Evolutionary conservation across 2,888 invertebrate genomes (phyloP).

Genomic region (Exocentrus adspersus): DNA sequence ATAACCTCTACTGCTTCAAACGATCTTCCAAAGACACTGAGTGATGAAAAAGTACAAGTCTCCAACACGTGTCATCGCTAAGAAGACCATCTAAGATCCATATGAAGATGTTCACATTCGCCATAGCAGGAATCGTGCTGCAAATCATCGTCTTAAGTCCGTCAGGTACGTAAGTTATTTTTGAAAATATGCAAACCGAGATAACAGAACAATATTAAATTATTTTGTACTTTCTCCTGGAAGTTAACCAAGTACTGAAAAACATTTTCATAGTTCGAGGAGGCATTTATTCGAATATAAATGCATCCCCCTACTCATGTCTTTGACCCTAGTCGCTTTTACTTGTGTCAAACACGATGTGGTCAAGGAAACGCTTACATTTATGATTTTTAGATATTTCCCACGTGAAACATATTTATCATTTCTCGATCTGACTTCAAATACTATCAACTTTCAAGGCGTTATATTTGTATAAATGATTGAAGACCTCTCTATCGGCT

Average conservation of each 20-base stretch:
- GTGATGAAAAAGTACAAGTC: conserved; percentile 39
- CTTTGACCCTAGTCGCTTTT: too few species aligned
- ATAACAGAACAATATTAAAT: too few species aligned
- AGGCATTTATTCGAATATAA: too few species aligned
- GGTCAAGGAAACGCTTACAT: background rate
- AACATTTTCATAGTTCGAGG: too few species aligned
- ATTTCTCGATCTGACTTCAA: conserved; percentile 10
- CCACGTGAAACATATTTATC: conserved; percentile 6
- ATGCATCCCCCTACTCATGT: too few species aligned
- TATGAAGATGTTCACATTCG: conserved; percentile 53
- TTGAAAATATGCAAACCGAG: background rate
- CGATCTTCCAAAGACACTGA: conserved; percentile 2
- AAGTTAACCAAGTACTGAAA: too few species aligned
- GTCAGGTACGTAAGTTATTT: conserved; percentile 47
- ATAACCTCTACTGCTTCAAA: background rate
- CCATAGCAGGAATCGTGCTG: conserved; percentile 50
- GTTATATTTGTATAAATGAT: conserved; percentile 26
- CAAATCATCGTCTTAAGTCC: conserved; percentile 52
- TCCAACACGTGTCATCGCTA: conserved; percentile 12
- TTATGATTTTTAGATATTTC: conserved; percentile 1
- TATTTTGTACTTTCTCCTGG: too few species aligned
- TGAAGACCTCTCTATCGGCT: conserved; percentile 22
- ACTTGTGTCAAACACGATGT: background rate
- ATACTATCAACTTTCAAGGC: conserved; percentile 17
- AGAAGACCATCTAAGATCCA: conserved; percentile 26